Percentiles rank a stretch among this genome's conserved stretches.
phyloP scores from a whole-genome alignment of 2,113 vertebrate genomes.

The Spheniscus mendiculus region DNA sequence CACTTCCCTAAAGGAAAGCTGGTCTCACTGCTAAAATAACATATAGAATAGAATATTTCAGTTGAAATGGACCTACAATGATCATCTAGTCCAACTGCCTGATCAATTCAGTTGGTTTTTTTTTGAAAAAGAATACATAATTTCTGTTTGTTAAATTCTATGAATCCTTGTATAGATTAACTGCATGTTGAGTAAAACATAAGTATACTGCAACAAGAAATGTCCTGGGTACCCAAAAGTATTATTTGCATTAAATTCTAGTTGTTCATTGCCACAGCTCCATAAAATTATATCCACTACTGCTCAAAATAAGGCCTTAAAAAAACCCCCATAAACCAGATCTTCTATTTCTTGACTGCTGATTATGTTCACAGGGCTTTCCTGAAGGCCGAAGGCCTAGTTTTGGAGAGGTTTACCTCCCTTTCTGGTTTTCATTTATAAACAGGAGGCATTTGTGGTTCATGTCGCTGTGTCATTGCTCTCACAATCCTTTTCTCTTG shows the following conservation, averaged over 20 bases:
- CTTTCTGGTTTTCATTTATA: not conserved
- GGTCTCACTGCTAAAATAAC: not conserved
- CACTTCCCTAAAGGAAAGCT: not conserved
- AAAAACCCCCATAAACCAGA: rapidly evolving
- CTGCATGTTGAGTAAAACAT: not conserved
- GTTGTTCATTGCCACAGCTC: not conserved
- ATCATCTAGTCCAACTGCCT: too few species aligned
- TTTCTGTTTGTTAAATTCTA: not conserved
- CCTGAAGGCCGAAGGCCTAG: too few species aligned
- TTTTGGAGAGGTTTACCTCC: not conserved
- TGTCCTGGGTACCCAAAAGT: not conserved
- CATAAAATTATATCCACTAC: not conserved
- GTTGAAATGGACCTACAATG: too few species aligned
- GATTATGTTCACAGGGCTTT: not conserved
- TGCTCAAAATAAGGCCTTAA: not conserved
- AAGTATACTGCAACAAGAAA: not conserved
- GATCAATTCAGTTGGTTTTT: too few species aligned
- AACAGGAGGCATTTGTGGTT: not conserved
- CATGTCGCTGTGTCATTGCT: rapidly evolving
- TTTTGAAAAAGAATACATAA: too few species aligned
- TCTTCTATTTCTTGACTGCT: not conserved
- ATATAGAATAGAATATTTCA: too few species aligned
- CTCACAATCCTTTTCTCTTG: not conserved
- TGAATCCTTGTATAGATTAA: not conserved
- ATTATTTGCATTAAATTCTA: not conserved